Evolutionary conservation across 2,888 invertebrate genomes (phyloP).

Genomic region (Orthosia incerta): DNA sequence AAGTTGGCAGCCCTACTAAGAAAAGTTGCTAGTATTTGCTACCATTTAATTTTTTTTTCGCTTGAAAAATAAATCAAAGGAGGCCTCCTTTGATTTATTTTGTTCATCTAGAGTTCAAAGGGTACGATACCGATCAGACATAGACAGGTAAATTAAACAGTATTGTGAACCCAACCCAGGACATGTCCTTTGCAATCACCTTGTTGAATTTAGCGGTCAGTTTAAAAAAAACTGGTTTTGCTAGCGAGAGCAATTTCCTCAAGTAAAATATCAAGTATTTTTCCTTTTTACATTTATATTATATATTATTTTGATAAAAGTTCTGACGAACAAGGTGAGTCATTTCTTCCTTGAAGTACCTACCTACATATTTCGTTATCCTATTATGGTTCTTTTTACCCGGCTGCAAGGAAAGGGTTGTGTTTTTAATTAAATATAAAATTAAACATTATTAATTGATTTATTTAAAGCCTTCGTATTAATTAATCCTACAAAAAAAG

Average conservation of each 20-base stretch:
- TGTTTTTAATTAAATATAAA: too few relatives aligned
- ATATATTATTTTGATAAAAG: not conserved
- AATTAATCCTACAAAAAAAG: too few relatives aligned
- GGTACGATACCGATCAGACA: too few relatives aligned
- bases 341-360: not conserved
- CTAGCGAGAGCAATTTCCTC: not conserved
- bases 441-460: too few relatives aligned
- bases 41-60: not conserved
- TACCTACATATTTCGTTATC: not conserved
- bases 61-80: too few relatives aligned
- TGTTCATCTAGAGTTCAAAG: not conserved
- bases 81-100: not conserved
- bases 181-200: not conserved
- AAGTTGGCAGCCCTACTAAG: too few relatives aligned
- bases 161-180: not conserved
- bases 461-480: too few relatives aligned
- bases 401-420: too few relatives aligned
- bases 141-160: not conserved
- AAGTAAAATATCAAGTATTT: not conserved
- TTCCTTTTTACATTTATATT: not conserved
- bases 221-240: not conserved
- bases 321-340: constrained; percentile 9
- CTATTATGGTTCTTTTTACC: too few relatives aligned
- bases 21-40: not conserved
- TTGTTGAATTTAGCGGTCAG: constrained; percentile 4